Conservation (phyloP, 2,113 vertebrate genomes). For the Oryzias javanicus region DNA sequence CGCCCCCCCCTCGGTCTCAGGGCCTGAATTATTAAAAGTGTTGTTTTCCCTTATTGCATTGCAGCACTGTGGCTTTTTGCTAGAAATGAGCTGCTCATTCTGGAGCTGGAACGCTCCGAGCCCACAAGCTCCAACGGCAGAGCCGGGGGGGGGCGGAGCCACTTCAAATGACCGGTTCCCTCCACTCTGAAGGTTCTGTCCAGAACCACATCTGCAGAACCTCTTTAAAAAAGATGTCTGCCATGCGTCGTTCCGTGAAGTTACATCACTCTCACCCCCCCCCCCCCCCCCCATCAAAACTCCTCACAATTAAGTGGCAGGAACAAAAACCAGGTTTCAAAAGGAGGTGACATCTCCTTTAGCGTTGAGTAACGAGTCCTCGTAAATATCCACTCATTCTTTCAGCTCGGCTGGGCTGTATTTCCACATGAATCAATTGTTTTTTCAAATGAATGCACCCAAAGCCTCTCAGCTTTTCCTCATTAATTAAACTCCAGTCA, state of each 20-base stretch:
- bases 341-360: conserved; percentile 1
- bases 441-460: neutral
- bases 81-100: conserved; percentile 60
- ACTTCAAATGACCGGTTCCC: neutral
- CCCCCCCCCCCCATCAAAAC: neutral
- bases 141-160: conserved; percentile 10
- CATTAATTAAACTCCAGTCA: conserved; percentile 1
- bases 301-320: neutral
- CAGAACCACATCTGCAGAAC: too few species aligned
- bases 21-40: conserved; percentile 79
- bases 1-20: conserved; percentile 49
- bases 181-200: too few species aligned
- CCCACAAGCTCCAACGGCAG: conserved; percentile 39
- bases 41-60: conserved; percentile 79
- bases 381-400: neutral
- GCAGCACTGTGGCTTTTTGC: conserved; percentile 71
- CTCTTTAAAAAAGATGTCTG: too few species aligned
- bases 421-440: conserved; percentile 4
- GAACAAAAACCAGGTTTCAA: neutral
- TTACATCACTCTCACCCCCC: too few species aligned
- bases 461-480: neutral
- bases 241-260: too few species aligned
- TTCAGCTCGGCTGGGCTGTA: neutral
- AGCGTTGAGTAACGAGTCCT: neutral
- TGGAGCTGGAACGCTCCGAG: conserved; percentile 48